Evolutionary conservation across 1,140 invertebrate genomes (phyloP).

Genomic region (Teleogryllus occipitalis): DNA sequence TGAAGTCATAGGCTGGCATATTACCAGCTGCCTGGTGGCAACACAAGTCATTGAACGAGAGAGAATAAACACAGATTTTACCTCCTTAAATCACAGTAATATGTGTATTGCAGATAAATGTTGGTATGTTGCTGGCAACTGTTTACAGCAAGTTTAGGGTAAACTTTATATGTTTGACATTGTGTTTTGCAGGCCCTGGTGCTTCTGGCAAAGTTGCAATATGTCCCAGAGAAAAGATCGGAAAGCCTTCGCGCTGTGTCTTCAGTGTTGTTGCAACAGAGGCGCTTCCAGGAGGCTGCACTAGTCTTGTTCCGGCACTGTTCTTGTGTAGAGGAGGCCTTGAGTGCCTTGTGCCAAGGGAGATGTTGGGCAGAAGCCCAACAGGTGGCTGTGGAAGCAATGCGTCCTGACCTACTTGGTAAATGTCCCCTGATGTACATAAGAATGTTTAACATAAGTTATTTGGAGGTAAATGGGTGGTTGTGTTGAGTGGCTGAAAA

Average conservation of each 20-base stretch:
- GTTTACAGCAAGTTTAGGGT: too few relatives aligned
- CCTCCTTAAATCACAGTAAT: too few relatives aligned
- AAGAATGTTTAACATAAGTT: neutral
- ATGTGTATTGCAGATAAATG: too few relatives aligned
- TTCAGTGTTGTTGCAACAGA: neutral
- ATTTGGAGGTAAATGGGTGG: too few relatives aligned
- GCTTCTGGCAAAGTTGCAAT: neutral
- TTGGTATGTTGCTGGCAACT: too few relatives aligned
- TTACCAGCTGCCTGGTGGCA: too few relatives aligned
- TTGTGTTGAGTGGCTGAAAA: too few relatives aligned
- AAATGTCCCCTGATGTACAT: neutral
- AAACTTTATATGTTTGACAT: neutral
- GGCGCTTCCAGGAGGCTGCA: neutral
- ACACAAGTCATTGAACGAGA: too few relatives aligned
- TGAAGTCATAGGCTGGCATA: too few relatives aligned
- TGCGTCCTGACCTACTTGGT: neutral
- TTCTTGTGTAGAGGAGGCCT: neutral
- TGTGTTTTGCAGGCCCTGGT: neutral
- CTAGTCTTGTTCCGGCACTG: neutral
- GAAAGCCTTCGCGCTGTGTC: neutral
- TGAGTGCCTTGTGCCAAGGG: neutral
- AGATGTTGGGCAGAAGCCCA: neutral
- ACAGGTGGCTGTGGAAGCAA: neutral
- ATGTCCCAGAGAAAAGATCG: neutral
- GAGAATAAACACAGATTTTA: too few relatives aligned